Conservation (phyloP, 2,888 invertebrate species). For the Phalera bucephala region DNA sequence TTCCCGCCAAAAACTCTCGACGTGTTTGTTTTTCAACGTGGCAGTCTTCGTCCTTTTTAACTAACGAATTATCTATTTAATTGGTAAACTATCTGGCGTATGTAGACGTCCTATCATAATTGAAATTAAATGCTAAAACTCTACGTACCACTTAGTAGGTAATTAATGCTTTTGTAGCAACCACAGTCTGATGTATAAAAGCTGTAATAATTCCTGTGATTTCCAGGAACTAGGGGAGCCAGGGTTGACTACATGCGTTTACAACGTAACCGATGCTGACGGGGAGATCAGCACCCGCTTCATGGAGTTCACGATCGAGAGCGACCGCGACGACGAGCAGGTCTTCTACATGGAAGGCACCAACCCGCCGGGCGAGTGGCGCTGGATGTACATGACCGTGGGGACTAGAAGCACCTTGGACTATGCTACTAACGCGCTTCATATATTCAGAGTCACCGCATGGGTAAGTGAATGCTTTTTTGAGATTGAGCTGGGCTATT, state of each 20-base stretch:
- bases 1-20: no score
- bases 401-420: slow-evolving; percentile 53
- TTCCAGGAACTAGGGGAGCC: slow-evolving; percentile 66
- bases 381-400: slow-evolving; percentile 60
- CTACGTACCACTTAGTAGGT: no score
- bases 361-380: slow-evolving; percentile 43
- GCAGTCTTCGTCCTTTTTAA: no score
- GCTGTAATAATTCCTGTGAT: no score
- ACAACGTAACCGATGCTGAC: slow-evolving; percentile 65
- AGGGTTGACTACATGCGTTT: slow-evolving; percentile 57
- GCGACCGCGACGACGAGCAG: slow-evolving; percentile 58
- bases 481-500: no score
- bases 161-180: no score
- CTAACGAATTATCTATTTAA: no score
- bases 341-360: slow-evolving; percentile 60
- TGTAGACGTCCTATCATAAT: no score
- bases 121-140: no score
- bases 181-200: no score
- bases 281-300: slow-evolving; percentile 67
- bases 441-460: slow-evolving; percentile 81
- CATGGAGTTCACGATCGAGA: slow-evolving; percentile 64
- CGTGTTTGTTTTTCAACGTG: no score
- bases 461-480: slow-evolving; percentile 73
- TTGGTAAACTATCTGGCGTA: no score
- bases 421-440: slow-evolving; percentile 74